These are phyloP conservation scores for Parauchenoglanis ngamensis DNA, from an alignment of 2,797 vertebrate genomes.

Conservation along the genomic window DNA sequence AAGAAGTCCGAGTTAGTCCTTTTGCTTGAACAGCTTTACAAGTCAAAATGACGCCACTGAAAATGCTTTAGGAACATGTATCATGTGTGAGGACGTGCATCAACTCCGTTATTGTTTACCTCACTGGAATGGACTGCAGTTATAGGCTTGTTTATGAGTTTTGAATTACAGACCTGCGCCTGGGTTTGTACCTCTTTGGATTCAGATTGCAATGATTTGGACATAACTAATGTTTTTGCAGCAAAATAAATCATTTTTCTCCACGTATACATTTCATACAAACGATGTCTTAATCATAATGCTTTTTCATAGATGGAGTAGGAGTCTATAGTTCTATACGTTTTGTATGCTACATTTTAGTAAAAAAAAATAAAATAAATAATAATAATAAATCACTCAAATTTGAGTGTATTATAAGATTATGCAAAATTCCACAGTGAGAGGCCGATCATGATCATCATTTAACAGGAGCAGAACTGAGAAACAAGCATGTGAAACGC, in stretches of 20 bases:
- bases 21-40: no score
- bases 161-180: not conserved
- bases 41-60: no score
- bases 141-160: not conserved
- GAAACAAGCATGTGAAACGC: not conserved
- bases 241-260: not conserved
- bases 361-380: not conserved
- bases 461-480: not conserved
- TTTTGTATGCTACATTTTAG: no score
- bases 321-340: not conserved
- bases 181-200: not conserved
- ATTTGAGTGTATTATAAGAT: not conserved
- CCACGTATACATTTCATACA: not conserved
- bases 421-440: not conserved
- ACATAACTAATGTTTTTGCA: not conserved
- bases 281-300: not conserved
- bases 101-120: not conserved
- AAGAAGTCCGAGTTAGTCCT: not conserved
- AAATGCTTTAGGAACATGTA: no score
- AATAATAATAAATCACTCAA: not conserved
- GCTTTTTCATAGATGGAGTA: no score
- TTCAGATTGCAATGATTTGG: not conserved
- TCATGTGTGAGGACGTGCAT: no score
- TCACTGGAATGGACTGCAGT: not conserved
- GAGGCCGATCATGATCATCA: not conserved